A percentile compares a stretch with the other conserved stretches of the same genome.
Evolutionary conservation across 2,797 vertebrate genomes (phyloP).

Genomic region (Acrossocheilus fasciatus): DNA sequence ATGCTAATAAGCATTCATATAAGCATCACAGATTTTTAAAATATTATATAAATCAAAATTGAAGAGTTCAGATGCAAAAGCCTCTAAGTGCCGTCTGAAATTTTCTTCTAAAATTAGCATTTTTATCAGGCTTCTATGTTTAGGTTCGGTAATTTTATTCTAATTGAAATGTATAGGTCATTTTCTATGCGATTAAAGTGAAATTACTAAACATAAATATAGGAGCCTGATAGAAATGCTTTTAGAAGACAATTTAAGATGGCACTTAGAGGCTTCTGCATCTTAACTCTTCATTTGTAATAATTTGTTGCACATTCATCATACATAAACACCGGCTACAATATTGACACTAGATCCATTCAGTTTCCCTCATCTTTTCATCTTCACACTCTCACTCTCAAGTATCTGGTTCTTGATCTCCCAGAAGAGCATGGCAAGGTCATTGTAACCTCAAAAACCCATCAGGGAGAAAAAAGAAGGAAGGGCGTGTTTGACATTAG

Average conservation of each 20-base stretch:
- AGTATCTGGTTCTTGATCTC: slow-evolving; percentile 35
- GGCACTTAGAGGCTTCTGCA: too few species aligned
- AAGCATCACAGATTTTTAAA: neutral
- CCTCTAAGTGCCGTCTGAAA: too few species aligned
- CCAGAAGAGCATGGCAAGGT: slow-evolving; percentile 48
- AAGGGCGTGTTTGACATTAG: slow-evolving; percentile 7
- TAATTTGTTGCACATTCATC: neutral
- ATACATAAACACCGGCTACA: neutral
- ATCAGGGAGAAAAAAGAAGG: slow-evolving; percentile 1
- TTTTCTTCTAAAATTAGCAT: too few species aligned
- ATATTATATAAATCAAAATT: neutral
- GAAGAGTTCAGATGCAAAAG: neutral
- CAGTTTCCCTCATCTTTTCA: neutral
- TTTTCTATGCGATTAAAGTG: too few species aligned
- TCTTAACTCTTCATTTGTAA: neutral
- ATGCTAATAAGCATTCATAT: too few species aligned
- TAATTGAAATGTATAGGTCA: too few species aligned
- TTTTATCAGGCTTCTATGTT: too few species aligned
- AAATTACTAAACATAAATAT: too few species aligned
- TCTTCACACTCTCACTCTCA: neutral
- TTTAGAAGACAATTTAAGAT: too few species aligned
- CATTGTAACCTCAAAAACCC: slow-evolving; percentile 46
- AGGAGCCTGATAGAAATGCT: too few species aligned
- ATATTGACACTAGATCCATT: neutral
- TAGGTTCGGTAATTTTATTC: too few species aligned